These are phyloP conservation scores for Blennius ocellaris DNA, from an alignment of 2,113 vertebrate species.

Conservation along the genomic window DNA sequence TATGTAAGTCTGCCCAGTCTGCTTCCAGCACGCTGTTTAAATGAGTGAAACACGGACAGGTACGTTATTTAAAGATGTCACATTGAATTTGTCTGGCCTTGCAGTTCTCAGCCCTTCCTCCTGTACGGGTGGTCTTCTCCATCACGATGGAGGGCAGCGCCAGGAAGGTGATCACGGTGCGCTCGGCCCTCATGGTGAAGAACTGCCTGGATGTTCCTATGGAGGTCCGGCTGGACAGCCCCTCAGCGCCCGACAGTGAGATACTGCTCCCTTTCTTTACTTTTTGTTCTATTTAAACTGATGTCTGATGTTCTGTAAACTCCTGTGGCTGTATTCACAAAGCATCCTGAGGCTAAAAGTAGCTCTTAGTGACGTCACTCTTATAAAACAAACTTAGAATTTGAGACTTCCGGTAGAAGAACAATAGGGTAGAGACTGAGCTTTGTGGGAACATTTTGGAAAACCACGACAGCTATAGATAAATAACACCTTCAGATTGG, in stretches of 20 bases:
- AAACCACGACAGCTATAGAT: too few relatives aligned
- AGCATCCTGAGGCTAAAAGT: too few relatives aligned
- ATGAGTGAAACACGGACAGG: not conserved
- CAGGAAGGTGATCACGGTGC: constrained; percentile 95
- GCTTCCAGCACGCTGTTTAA: not conserved
- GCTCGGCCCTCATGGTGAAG: constrained; percentile 94
- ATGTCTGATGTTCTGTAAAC: not conserved
- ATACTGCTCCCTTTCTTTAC: constrained; percentile 8
- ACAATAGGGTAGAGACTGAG: too few relatives aligned
- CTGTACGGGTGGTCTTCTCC: constrained; percentile 95
- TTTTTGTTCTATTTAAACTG: not conserved
- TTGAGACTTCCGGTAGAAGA: too few relatives aligned
- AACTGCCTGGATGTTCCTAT: constrained; percentile 93
- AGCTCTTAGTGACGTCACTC: too few relatives aligned
- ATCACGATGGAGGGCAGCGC: constrained; percentile 97
- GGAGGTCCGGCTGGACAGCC: constrained; percentile 95
- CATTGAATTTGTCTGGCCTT: not conserved
- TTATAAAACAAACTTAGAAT: too few relatives aligned
- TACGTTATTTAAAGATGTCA: not conserved
- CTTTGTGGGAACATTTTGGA: too few relatives aligned
- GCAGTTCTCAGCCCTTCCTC: constrained; percentile 96
- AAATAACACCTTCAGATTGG: too few relatives aligned
- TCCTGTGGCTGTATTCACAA: too few relatives aligned
- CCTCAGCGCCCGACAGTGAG: constrained; percentile 97
- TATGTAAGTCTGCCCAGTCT: constrained; percentile 87